Base-by-base conservation (phyloP, 2,113 vertebrate genomes). In the Pithys albifrons region DNA sequence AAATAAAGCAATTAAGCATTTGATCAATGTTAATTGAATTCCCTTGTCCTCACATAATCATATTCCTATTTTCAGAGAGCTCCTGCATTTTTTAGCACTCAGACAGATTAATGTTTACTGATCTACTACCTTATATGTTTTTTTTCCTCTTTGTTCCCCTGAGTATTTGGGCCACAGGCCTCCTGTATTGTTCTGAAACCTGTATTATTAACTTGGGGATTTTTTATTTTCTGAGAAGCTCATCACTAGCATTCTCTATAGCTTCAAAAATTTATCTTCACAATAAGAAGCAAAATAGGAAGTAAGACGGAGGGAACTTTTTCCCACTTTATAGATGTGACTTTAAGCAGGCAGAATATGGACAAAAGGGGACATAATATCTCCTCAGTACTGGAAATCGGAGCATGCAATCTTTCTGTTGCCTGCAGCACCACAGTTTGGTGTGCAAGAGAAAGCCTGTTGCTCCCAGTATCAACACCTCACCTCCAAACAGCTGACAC, bases 1-100 rank as follows among this genome's bases (percentile, higher is more conserved):
- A 91, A 90, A 86, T 39, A 84, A 80, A 79, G 66, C 77, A 89
- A 82, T 82, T 78, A 88, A 85, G 57, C 70, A 72, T 91, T 93
- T 79, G 49, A 29, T 85, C 77, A 91, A 66, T 8, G 27, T 93
- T 82, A 93, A 89, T 3, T 65, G 61, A 93, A 94, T 88, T 94
- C 57, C 46, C 49, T 69, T 88, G 19, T 88, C 57, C 62, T 95
- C 74, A 88, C 54, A 70, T 88, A 82, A 85, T 85, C 22, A 79
- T 24, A 75, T 64, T 85, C 58, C 64, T 49, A 71, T 79, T 88
- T 85, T 49, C 82, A 91, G 52, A 72, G 18, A 85, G 35, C 19
- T 66, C 52, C 61, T 48, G 69, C 12, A 41, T 51, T 91, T 88
- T 78, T 61, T 71, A 96, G 19, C 35, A 23, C 31, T 41, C 24